Evolutionary conservation across 2,888 invertebrate genomes (phyloP), one percentile per base, ranked within the genome.

Genomic region (Cerastis leucographa): DNA sequence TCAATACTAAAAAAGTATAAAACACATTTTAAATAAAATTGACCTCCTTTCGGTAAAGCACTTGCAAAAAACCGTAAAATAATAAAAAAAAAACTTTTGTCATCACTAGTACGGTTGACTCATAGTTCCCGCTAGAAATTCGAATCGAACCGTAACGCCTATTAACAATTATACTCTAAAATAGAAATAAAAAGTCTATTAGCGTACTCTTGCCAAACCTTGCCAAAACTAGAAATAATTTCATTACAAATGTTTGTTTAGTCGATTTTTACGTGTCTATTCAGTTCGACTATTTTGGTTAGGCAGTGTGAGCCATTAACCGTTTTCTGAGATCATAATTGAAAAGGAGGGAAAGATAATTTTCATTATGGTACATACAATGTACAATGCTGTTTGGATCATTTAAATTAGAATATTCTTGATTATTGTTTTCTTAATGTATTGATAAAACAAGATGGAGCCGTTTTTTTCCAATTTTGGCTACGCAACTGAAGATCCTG

Each of bases 121-220:
- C 87, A 87, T 77, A 71, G 62, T 76, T 85, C 69, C 81, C 87
- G 86, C 72, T 87, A 76, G 71, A 51, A 69, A 19, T 29, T 69
- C 44, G 64, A 72, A 64, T 83, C 81, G 70, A 84, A 85, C 80
- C 81, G 84, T 87, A 80, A 85, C 76, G 76, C 51, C 73, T 73
- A 82, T 82, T 85, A 84, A 70, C 81, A 80, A 83, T 80, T 74
- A 85, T 25, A 66, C 49, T 78, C 76, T 46, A 82, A 87, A 85
- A 83, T 74, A 73, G n/a, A 78, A 75, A 80, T 64, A 84, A 79
- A 74, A 73, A 64, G 17, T 42, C 54, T 74, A 69, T 80, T 80
- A 78, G 17, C 80, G 59, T 86, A 75, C 70, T 85, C 64, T 87
- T 80, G 78, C 71, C 46, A 78, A 87, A 83, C 71, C 59, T 77